These are phyloP conservation scores for Ellobius talpinus DNA, from an alignment of 2,113 vertebrate genomes.

Conservation along the genomic window DNA sequence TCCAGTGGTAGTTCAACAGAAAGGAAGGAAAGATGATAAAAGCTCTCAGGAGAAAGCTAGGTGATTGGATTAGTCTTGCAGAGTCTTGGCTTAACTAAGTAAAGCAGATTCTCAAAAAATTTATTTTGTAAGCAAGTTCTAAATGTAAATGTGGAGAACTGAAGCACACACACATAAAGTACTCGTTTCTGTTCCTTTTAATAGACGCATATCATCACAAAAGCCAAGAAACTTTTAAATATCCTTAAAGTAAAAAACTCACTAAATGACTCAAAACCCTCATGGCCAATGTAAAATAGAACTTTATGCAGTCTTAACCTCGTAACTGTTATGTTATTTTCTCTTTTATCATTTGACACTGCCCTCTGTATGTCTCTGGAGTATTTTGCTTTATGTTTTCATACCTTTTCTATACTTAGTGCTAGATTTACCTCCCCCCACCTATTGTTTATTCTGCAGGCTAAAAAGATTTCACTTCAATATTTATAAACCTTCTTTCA, in stretches of 20 bases:
- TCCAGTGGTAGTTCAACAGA: neutral
- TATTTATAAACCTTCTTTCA: neutral
- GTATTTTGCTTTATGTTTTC: constrained; percentile 13
- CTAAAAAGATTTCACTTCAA: neutral
- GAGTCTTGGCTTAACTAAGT: neutral
- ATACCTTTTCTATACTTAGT: neutral
- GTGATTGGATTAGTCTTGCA: neutral
- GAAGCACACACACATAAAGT: neutral
- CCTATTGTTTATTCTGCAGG: neutral
- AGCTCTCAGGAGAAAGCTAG: neutral
- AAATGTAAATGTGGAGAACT: neutral
- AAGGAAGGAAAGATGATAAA: neutral
- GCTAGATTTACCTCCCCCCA: neutral
- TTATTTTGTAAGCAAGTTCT: neutral
- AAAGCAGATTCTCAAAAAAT: neutral
- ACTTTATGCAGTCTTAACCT: neutral
- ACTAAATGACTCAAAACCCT: neutral
- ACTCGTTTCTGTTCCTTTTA: neutral
- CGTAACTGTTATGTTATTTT: neutral
- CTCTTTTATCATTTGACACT: neutral
- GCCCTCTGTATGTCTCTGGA: neutral
- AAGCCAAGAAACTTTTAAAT: neutral
- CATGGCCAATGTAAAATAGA: neutral
- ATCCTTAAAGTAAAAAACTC: neutral
- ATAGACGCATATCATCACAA: neutral